phyloP scores from a whole-genome alignment of 2,113 vertebrate genomes.

The Chitala chitala region DNA sequence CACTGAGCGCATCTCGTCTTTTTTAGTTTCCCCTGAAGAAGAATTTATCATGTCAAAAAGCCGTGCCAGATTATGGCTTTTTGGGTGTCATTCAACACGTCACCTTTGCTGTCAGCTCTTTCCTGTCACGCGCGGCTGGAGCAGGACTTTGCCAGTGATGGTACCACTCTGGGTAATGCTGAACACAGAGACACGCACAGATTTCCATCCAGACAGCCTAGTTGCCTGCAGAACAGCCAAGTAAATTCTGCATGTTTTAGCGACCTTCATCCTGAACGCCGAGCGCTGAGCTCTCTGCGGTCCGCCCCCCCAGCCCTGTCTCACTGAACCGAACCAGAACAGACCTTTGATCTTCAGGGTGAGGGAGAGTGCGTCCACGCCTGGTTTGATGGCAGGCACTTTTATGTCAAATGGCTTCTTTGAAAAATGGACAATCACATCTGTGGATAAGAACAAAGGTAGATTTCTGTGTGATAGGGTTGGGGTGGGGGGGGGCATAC shows the following conservation, averaged over 20 bases:
- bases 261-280: neutral
- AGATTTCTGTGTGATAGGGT: neutral
- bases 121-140: neutral
- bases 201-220: neutral
- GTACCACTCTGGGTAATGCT: neutral
- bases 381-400: neutral
- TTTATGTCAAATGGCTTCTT: too few relatives aligned
- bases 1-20: neutral
- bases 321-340: too few relatives aligned
- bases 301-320: neutral
- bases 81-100: neutral
- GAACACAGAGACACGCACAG: neutral
- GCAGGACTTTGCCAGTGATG: neutral
- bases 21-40: neutral
- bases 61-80: neutral
- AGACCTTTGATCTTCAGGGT: too few relatives aligned
- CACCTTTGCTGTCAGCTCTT: neutral
- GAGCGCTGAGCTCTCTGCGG: too few relatives aligned
- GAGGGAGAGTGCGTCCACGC: neutral
- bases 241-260: neutral
- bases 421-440: neutral
- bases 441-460: too few relatives aligned
- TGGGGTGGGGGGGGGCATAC: neutral
- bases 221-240: neutral
- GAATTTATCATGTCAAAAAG: conserved; percentile 13